Conservation (phyloP, 2,888 invertebrate genomes). For the Eilema griseolum region DNA sequence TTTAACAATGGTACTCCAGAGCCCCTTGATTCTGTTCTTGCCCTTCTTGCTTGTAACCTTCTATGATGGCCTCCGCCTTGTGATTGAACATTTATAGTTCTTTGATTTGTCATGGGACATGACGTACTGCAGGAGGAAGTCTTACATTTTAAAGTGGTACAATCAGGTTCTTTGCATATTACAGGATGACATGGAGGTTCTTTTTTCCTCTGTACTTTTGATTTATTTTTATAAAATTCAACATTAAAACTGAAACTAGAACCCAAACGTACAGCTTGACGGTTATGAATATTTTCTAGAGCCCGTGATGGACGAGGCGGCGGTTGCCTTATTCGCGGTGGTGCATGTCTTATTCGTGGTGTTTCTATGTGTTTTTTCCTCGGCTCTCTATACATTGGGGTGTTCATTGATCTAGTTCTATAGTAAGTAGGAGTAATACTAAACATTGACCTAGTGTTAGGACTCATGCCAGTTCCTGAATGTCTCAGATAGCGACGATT, state of each 20-base stretch:
- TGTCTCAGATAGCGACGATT: conserved; percentile 23
- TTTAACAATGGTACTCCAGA: conserved; percentile 44
- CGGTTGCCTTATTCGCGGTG: not conserved
- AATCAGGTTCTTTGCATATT: conserved; percentile 10
- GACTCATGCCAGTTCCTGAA: conserved; percentile 17
- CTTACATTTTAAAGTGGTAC: conserved; percentile 13
- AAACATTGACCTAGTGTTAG: conserved; percentile 24
- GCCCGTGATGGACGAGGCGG: conserved; percentile 11
- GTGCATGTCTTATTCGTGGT: conserved; percentile 1
- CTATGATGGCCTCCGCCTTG: conserved; percentile 11
- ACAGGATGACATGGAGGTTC: conserved; percentile 9
- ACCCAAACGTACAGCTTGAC: conserved; percentile 30
- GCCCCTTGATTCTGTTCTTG: conserved; percentile 34
- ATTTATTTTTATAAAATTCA: conserved; percentile 46
- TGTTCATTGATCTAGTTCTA: conserved; percentile 11
- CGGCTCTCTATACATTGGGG: not conserved
- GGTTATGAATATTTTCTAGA: conserved; percentile 18
- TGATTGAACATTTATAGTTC: not conserved
- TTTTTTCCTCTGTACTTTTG: not conserved
- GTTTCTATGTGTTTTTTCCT: conserved; percentile 2
- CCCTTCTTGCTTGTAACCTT: conserved; percentile 20
- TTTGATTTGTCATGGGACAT: conserved; percentile 12
- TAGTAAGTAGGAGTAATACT: conserved; percentile 14
- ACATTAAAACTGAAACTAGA: conserved; percentile 46
- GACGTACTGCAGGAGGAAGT: conserved; percentile 9